These are phyloP conservation scores for Drosophila prolongata DNA, from an alignment of 2,888 invertebrate species.

Conservation along the genomic window DNA sequence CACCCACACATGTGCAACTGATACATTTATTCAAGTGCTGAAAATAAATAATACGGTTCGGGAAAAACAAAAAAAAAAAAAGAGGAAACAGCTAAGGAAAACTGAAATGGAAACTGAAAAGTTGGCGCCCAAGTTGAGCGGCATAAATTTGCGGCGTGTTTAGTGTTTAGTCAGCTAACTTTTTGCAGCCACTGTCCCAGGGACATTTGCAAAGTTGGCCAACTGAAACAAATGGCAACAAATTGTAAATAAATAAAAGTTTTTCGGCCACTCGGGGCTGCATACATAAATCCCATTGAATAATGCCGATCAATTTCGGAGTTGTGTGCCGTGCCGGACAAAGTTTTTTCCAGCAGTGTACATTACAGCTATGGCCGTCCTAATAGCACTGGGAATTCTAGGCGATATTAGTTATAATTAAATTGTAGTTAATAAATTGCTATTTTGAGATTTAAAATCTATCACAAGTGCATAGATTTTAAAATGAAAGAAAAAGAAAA, in stretches of 20 bases:
- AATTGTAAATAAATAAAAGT: conserved; percentile 60
- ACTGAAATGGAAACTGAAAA: conserved; percentile 26
- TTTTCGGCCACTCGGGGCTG: conserved; percentile 21
- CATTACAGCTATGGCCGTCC: background rate
- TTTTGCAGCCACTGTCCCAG: conserved; percentile 37
- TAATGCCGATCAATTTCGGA: conserved; percentile 57
- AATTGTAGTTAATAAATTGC: too few species aligned
- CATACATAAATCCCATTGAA: conserved; percentile 55
- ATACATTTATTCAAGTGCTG: conserved; percentile 40
- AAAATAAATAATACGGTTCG: conserved; percentile 23
- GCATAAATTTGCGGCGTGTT: conserved; percentile 34
- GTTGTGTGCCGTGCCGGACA: conserved; percentile 6
- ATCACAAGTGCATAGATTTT: too few species aligned
- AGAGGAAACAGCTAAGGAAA: conserved; percentile 8
- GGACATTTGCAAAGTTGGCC: conserved; percentile 33
- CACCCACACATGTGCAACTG: conserved; percentile 9
- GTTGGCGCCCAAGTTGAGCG: conserved; percentile 30
- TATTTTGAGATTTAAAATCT: too few species aligned
- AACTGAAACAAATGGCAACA: conserved; percentile 45
- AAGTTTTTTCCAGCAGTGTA: conserved; percentile 11
- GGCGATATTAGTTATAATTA: background rate
- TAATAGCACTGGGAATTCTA: background rate
- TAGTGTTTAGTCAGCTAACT: conserved; percentile 37
- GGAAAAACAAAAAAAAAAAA: background rate
- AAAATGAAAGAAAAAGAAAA: too few species aligned